These are phyloP conservation scores for Drosophila sp. DNA, from an alignment of 1,140 invertebrate species.

Conservation along the genomic window DNA sequence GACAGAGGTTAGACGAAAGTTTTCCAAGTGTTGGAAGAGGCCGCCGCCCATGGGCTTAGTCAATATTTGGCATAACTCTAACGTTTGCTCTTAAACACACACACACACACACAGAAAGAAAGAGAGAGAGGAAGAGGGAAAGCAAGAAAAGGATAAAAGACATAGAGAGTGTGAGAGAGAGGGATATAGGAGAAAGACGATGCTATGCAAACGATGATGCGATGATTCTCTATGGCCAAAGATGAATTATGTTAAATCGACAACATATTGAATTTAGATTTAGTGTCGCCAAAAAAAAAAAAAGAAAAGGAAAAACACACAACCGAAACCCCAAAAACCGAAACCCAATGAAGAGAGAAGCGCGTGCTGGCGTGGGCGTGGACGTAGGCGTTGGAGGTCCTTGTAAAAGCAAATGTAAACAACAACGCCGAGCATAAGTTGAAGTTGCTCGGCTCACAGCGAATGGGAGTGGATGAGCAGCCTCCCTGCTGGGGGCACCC, in stretches of 20 bases:
- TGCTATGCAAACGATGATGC: slow-evolving; percentile 29
- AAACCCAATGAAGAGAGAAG: slow-evolving; percentile 6
- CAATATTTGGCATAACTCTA: slow-evolving; percentile 12
- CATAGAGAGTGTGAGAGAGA: background rate
- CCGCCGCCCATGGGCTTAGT: slow-evolving; percentile 7
- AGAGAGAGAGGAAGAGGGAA: background rate
- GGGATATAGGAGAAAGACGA: slow-evolving; percentile 20
- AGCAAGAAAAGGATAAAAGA: background rate
- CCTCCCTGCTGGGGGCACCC: background rate
- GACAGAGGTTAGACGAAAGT: slow-evolving; percentile 10
- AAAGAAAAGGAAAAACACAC: slow-evolving; percentile 29
- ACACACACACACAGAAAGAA: background rate
- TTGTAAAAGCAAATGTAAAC: slow-evolving; percentile 47
- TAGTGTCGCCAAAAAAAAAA: slow-evolving; percentile 51
- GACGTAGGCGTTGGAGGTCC: background rate
- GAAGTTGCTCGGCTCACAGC: background rate
- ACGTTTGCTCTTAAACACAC: slow-evolving; percentile 20
- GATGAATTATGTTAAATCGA: slow-evolving; percentile 74
- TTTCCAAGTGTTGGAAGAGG: slow-evolving; percentile 10
- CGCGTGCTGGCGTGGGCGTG: background rate
- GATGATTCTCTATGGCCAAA: slow-evolving; percentile 17
- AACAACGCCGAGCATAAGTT: slow-evolving; percentile 18
- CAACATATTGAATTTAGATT: slow-evolving; percentile 78
- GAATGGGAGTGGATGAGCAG: background rate
- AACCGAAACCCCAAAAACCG: slow-evolving; percentile 12